Evolutionary conservation across 1,140 invertebrate species (phyloP), one percentile per base, ranked within the genome.

Genomic region (Diorhabda carinulata): DNA sequence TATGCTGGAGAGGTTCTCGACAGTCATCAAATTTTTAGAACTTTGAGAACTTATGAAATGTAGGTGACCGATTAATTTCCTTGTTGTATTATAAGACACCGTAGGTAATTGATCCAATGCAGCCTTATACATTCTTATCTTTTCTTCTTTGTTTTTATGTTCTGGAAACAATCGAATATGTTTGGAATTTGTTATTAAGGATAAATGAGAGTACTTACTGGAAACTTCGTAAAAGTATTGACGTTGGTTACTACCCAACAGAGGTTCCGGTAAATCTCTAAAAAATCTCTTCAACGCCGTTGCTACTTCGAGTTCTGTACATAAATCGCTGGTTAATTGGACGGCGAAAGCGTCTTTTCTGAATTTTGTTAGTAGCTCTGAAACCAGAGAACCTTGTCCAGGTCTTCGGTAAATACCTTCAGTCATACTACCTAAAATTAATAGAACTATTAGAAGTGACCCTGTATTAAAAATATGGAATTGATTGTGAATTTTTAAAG

Each of bases 351-450:
- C 91, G 83, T 96, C 92, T 70, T 87, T 84, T 52, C 89, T 84
- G 74, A 97, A 93, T 62, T 85, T 82, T 3, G 87, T 84, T 44
- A 95, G 80, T n/a, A 96, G 82, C 66, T 87, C 87, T 2, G 88
- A 86, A 56, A 95, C 87, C n/a, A 88, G 87, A n/a, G 87, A 87
- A 70, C 88, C 89, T 6, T 90, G 89, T 2, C 93, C 94, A 47
- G 89, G 89, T 57, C 89, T 87, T 40, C 95, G 84, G 81, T 96
- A 97, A 76, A 97, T 94, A 1, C 94, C 94, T 81, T 92, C 90
- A 5, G 90, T 86, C 82, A 93, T 87, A 75, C 90, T 91, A 42
- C 93, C 91, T 92, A 78, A 25, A 82, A 81, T 52, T 52, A 52
- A 52, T 8, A 52, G 3, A 52, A 52, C 45, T 6, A 52, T 52